Percentiles rank a stretch among this genome's conserved stretches.
These are phyloP conservation scores for Bicyclus anynana DNA, from an alignment of 1,140 invertebrate genomes.

Conservation along the genomic window DNA sequence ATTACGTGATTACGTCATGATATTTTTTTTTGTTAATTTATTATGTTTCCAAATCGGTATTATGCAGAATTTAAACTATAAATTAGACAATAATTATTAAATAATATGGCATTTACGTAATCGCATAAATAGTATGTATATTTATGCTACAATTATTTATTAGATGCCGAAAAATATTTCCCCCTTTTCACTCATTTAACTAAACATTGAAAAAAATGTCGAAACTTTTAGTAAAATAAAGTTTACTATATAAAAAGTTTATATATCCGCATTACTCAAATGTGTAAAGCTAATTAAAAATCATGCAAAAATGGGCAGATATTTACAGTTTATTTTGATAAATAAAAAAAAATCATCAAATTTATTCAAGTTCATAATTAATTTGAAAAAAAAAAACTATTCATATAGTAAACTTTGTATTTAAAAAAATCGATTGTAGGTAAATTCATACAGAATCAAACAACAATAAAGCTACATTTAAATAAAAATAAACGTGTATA, in stretches of 20 bases:
- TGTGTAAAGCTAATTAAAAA: not conserved
- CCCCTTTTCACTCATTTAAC: not conserved
- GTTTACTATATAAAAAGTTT: not conserved
- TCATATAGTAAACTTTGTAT: constrained; percentile 9
- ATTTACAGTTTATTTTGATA: not conserved
- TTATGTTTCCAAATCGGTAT: constrained; percentile 1
- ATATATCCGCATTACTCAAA: not conserved
- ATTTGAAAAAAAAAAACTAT: not conserved
- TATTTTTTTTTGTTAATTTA: not conserved
- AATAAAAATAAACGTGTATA: constrained; percentile 27
- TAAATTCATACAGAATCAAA: constrained; percentile 21
- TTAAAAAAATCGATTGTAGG: not conserved
- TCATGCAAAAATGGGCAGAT: not conserved
- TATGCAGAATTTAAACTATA: constrained; percentile 5
- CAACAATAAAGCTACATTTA: constrained; percentile 25
- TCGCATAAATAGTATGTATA: not conserved
- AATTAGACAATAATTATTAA: not conserved
- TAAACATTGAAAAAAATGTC: not conserved
- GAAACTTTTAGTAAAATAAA: not conserved
- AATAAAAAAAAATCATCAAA: not conserved
- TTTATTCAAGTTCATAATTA: no score
- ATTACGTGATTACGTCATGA: constrained; percentile 15
- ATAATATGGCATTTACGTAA: not conserved
- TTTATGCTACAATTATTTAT: not conserved
- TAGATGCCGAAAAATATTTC: not conserved